These are phyloP conservation scores for Falcunculus frontatus DNA, from an alignment of 2,113 vertebrate genomes.

Conservation along the genomic window DNA sequence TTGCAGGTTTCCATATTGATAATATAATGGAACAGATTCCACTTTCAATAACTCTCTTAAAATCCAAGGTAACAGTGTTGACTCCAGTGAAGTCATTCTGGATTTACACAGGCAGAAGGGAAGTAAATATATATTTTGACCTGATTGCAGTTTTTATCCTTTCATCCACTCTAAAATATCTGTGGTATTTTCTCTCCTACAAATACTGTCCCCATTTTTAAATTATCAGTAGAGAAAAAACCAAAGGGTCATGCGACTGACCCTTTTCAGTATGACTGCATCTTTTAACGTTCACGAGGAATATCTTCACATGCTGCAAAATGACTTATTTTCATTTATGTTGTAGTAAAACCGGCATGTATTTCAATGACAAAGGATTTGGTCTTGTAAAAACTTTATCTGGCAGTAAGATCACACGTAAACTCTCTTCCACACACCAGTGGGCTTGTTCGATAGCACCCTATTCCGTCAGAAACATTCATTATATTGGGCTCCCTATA, in stretches of 20 bases:
- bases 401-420: neutral
- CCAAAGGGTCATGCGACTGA: neutral
- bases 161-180: neutral
- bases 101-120: neutral
- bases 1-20: constrained; percentile 20
- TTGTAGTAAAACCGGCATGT: neutral
- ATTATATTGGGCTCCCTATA: neutral
- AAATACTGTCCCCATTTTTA: neutral
- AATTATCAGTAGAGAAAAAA: neutral
- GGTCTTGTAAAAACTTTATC: constrained; percentile 16
- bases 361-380: neutral
- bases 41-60: neutral
- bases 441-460: neutral
- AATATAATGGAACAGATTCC: neutral
- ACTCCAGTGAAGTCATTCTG: neutral
- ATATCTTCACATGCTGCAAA: neutral
- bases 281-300: neutral
- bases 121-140: neutral
- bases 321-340: neutral
- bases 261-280: neutral
- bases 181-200: neutral
- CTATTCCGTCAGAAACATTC: neutral
- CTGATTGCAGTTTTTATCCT: neutral
- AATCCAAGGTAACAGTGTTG: constrained; percentile 8
- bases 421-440: neutral